These are phyloP conservation scores for Poecilia wingei DNA, from an alignment of 2,797 vertebrate genomes.

Conservation along the genomic window DNA sequence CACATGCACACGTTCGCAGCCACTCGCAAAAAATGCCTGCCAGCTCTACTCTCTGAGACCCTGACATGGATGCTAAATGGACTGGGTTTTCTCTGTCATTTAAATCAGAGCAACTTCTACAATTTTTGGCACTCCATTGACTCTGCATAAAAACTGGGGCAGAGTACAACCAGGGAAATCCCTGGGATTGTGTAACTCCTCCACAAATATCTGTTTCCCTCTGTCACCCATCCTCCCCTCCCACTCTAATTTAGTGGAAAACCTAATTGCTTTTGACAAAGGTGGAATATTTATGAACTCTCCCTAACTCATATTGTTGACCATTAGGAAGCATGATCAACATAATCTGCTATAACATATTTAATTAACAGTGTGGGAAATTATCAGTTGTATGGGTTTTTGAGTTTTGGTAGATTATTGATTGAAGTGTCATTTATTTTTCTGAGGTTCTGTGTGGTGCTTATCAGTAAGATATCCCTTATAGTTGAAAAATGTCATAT, in stretches of 20 bases:
- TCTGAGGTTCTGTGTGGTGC: background rate
- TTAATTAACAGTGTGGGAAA: background rate
- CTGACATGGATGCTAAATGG: conserved; percentile 38
- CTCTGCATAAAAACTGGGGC: conserved; percentile 58
- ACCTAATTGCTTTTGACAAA: conserved; percentile 10
- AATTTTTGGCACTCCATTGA: conserved; percentile 48
- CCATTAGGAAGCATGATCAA: background rate
- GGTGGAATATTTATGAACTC: background rate
- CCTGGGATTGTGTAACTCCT: conserved; percentile 17
- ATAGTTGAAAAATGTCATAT: background rate
- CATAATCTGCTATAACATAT: background rate
- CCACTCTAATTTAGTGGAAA: background rate
- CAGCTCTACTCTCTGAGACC: too few relatives aligned
- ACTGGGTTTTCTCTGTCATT: conserved; percentile 46
- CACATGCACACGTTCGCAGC: conserved; percentile 3
- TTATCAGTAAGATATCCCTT: background rate
- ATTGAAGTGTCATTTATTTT: background rate
- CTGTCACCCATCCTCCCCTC: background rate
- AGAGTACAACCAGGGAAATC: conserved; percentile 45
- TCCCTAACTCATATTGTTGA: background rate
- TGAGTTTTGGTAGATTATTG: background rate
- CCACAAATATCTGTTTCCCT: conserved; percentile 35
- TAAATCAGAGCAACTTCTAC: conserved; percentile 56
- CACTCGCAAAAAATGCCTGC: background rate
- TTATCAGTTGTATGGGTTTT: background rate